Evolutionary conservation across 2,113 vertebrate genomes (phyloP), one percentile per base, ranked within the genome.

Genomic region (Chionodraco myersi): DNA sequence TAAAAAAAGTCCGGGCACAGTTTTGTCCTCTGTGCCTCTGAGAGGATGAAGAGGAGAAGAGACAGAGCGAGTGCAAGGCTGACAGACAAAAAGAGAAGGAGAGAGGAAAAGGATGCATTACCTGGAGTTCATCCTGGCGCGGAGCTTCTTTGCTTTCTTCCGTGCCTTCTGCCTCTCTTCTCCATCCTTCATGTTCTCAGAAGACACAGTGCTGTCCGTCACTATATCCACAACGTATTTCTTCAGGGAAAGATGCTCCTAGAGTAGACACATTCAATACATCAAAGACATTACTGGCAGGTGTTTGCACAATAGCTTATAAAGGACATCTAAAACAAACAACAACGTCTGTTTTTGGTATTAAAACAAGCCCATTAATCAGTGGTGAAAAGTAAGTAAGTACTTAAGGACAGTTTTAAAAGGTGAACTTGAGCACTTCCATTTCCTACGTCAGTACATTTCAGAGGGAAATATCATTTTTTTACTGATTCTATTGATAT

Each of bases 201-300:
- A 84, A 34, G 95, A 93, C 71, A 96, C 94, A 0, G 94, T 91
- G 87, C 93, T 96, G 94, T 99, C 98, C 4, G 96, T 91, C 88
- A 99, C 89, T 72, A 99, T 95, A 70, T 99, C 98, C 88, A 98
- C 94, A 30, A 99, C 96, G 88, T 99, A 99, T 87, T 99, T 99
- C 92, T 98, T 99, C 86, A 98, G 91, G 44, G 98, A 99, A 58
- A 99, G 96, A 89, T 99, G 98, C 64, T 99, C 98, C 98, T 99
- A 81, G 8, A 88, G 67, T 77, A 30, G 56, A 82, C 6, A 76
- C 44, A 51, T 56, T 16, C 21, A 44, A 61, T 36, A 72, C 0
- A 79, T 78, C 6, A 68, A 63, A 61, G 8, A 57, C 15, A 34
- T 1, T 23, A 11, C 21, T 18, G n/a, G 18, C 30, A 45, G 23